A percentile compares a stretch with the other conserved stretches of the same genome.
phyloP scores from a whole-genome alignment of 2,888 invertebrate genomes.

The Drepana falcataria region DNA sequence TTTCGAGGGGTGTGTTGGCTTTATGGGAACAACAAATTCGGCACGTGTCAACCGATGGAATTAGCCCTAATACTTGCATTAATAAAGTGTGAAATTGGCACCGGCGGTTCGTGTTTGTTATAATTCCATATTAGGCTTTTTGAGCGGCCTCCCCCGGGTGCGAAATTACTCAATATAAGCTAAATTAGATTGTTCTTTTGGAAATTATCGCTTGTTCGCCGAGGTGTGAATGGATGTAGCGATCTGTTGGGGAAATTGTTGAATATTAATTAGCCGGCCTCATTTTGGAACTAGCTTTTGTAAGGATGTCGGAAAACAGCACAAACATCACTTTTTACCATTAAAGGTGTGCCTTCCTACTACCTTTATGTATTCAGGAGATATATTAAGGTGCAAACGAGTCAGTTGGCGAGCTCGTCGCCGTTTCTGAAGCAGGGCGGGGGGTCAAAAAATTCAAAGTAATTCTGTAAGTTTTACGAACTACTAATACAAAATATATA shows the following conservation, averaged over 20 bases:
- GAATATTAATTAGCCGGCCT: background rate
- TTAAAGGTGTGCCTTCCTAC: too few relatives aligned
- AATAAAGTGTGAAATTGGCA: conserved; percentile 79
- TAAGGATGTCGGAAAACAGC: too few relatives aligned
- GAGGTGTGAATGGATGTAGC: background rate
- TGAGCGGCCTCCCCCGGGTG: conserved; percentile 32
- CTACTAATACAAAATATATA: too few relatives aligned
- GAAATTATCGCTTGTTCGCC: conserved; percentile 20
- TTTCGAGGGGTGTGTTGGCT: conserved; percentile 29
- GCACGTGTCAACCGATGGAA: conserved; percentile 74
- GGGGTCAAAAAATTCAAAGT: too few relatives aligned
- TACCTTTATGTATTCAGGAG: too few relatives aligned
- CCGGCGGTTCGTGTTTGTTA: conserved; percentile 65
- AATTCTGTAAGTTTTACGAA: too few relatives aligned
- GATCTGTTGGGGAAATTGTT: background rate
- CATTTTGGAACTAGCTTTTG: too few relatives aligned
- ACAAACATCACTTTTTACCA: too few relatives aligned
- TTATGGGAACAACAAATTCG: conserved; percentile 74
- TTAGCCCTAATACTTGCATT: conserved; percentile 77
- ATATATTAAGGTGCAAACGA: too few relatives aligned
- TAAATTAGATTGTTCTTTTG: conserved; percentile 46
- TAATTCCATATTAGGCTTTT: conserved; percentile 70
- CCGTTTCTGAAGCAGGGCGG: too few relatives aligned
- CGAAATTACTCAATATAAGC: conserved; percentile 15
- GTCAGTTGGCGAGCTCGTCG: too few relatives aligned